Evolutionary conservation across 2,888 invertebrate species (phyloP), one percentile per base, ranked within the genome.

Genomic region (Dryocosmus kuriphilus): DNA sequence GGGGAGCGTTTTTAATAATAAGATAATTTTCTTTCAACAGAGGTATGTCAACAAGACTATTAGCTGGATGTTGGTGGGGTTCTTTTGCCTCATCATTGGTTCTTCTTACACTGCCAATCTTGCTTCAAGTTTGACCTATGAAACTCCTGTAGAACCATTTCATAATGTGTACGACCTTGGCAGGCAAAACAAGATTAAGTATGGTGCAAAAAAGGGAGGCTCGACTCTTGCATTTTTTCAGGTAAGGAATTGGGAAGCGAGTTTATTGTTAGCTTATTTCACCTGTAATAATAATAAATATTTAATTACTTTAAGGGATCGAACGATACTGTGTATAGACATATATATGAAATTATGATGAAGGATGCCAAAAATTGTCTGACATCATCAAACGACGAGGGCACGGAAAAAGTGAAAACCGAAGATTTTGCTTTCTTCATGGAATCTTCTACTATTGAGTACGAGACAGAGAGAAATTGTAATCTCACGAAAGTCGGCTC

Each of bases 61-160:
- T 97, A 16, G 97, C 97, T 7, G 96, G 96, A 79, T 95, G 95
- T 86, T 96, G 96, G 97, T 67, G 85, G 97, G 85, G 97, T 96
- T 96, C 97, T 97, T 97, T 89, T 96, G 96, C 0, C 92, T 98
- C 27, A 97, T 98, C 86, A 96, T 97, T 94, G 96, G 97, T 0
- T 95, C 96, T 0, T 97, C 97, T 0, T 98, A 98, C 88, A 98
- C 98, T 0, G 98, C 98, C 11, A 98, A 98, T 92, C 93, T 98
- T 81, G 98, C 98, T 22, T 98, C 98, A 3, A 98, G 97, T 89
- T 92, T 98, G 16, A 97, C 98, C 0, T 95, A 97, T 0, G 97
- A 97, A 90, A 94, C 95, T 0, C 46, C 80, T 4, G 92, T 94
- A 38, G 94, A 94, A 65, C 95, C 95, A 0, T 96, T 96, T 76